phyloP scores from a whole-genome alignment of 64 coral and sea anemone species.

The Stylophora pistillata region DNA sequence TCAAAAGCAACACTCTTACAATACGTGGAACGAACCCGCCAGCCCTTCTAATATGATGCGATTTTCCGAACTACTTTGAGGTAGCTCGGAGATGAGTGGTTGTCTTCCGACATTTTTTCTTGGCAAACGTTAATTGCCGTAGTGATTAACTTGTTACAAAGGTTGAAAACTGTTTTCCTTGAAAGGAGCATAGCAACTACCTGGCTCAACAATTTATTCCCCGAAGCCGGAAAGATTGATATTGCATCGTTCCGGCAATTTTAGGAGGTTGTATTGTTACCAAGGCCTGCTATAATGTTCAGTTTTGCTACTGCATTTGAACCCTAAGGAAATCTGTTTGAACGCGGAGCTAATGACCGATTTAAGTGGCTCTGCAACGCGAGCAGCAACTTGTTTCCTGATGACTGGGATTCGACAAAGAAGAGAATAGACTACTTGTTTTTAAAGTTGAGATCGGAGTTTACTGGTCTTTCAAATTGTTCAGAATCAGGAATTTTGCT shows the following conservation, averaged over 20 bases:
- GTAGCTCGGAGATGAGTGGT: constrained; percentile 19
- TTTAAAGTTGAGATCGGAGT: no score
- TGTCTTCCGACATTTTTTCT: constrained; percentile 36
- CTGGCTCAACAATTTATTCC: background rate
- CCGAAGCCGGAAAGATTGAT: background rate
- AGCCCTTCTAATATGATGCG: constrained; percentile 14
- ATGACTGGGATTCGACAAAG: background rate
- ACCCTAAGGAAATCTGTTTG: background rate
- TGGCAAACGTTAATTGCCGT: constrained; percentile 46
- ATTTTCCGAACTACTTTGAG: background rate
- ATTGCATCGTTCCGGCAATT: background rate
- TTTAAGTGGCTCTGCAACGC: background rate
- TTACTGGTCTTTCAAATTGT: no score
- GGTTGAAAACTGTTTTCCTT: background rate
- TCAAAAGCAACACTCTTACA: background rate
- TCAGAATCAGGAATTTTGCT: no score
- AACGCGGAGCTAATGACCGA: background rate
- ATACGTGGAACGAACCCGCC: background rate
- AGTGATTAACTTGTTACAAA: constrained; percentile 27
- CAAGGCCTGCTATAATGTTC: background rate
- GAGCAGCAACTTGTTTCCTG: background rate
- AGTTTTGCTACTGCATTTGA: background rate
- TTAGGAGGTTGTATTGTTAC: background rate
- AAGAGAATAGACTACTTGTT: no score
- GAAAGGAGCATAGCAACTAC: constrained; percentile 36